Percentiles rank a stretch among this genome's conserved stretches.
phyloP scores from a whole-genome alignment of 2,888 invertebrate genomes.

The Athripsodes cinereus region DNA sequence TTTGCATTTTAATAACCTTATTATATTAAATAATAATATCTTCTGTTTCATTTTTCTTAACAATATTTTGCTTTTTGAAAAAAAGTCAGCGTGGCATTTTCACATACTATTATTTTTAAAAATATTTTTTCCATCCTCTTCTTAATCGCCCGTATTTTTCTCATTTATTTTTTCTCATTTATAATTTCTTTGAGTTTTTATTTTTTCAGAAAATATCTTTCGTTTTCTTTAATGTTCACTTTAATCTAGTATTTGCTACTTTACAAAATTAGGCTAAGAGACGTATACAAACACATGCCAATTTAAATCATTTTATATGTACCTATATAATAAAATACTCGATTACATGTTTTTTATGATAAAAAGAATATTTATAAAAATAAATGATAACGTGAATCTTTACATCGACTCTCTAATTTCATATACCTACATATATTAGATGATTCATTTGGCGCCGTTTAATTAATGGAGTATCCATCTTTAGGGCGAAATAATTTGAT shows the following conservation, averaged over 20 bases:
- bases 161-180: neutral
- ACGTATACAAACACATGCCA: no score
- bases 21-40: neutral
- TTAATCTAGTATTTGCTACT: neutral
- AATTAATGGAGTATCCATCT: no score
- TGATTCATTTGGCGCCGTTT: no score
- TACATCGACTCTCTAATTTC: no score
- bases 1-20: conserved; percentile 2
- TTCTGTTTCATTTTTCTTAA: neutral
- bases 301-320: no score
- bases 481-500: no score
- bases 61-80: neutral
- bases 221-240: neutral
- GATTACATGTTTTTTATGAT: no score
- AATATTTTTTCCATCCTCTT: neutral
- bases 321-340: no score
- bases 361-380: no score
- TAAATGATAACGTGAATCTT: no score
- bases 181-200: neutral
- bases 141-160: neutral
- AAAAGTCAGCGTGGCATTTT: neutral
- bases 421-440: no score
- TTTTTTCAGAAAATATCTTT: neutral
- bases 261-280: neutral
- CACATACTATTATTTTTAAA: neutral